Conservation (phyloP, 2,888 invertebrate species). For the Allacma fusca region DNA sequence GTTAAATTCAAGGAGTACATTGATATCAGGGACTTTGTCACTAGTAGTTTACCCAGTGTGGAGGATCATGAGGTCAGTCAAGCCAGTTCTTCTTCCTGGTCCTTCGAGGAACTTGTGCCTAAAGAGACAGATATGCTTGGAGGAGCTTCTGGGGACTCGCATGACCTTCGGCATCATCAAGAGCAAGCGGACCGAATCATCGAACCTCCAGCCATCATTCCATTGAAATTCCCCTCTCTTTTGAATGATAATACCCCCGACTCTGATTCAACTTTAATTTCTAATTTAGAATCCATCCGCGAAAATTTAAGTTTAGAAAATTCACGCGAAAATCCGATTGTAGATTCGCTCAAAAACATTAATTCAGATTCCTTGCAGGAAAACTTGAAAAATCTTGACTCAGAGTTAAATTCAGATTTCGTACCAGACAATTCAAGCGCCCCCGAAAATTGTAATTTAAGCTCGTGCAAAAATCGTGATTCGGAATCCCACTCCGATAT, state of each 20-base stretch:
- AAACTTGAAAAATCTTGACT: too few species aligned
- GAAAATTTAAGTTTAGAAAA: too few species aligned
- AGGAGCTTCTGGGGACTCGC: neutral
- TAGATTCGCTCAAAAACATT: too few species aligned
- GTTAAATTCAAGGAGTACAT: constrained; percentile 75
- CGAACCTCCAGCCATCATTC: constrained; percentile 11
- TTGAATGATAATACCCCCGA: neutral
- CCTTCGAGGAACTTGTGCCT: constrained; percentile 23
- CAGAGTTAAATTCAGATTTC: too few species aligned
- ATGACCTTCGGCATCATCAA: neutral
- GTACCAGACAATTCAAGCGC: too few species aligned
- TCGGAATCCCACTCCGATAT: too few species aligned
- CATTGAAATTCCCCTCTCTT: neutral
- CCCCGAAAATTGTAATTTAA: too few species aligned
- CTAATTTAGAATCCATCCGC: too few species aligned
- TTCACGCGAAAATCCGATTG: too few species aligned
- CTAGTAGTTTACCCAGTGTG: neutral
- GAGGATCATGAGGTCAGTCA: constrained; percentile 1
- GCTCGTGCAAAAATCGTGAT: too few species aligned
- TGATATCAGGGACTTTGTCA: constrained; percentile 35
- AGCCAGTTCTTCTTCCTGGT: constrained; percentile 24
- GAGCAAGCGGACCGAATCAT: neutral
- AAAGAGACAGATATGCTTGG: constrained; percentile 26
- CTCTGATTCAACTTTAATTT: neutral
- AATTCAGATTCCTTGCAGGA: too few species aligned